Evolutionary conservation across 2,113 vertebrate species (phyloP).

Genomic region (Oxyura jamaicensis): DNA sequence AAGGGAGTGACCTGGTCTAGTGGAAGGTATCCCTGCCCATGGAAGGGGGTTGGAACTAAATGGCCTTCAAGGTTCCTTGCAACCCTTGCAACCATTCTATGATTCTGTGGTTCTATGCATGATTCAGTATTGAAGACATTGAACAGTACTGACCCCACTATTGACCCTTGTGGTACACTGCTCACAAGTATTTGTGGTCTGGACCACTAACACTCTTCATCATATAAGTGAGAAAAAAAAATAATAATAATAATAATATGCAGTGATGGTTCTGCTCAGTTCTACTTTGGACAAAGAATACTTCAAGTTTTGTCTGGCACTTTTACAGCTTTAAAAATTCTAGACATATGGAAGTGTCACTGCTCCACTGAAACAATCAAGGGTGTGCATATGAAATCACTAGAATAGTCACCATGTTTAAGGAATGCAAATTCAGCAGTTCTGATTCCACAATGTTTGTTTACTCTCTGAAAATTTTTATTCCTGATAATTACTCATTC

Average conservation of each 20-base stretch:
- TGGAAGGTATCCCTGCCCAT: not conserved
- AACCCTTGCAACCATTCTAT: not conserved
- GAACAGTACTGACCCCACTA: not conserved
- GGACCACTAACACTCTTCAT: not conserved
- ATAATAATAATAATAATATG: too few relatives aligned
- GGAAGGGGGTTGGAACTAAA: not conserved
- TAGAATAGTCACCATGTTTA: not conserved
- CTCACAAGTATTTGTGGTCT: fast-evolving
- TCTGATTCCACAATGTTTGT: not conserved
- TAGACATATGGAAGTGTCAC: not conserved
- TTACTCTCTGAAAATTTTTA: not conserved
- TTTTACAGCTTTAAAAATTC: not conserved
- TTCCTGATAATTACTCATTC: not conserved
- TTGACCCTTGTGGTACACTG: not conserved
- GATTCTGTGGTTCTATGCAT: not conserved
- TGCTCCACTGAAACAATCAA: not conserved
- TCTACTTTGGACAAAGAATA: not conserved
- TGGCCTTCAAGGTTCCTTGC: not conserved
- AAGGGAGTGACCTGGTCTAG: not conserved
- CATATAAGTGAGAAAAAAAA: not conserved
- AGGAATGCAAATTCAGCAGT: not conserved
- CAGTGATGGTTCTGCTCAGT: not conserved
- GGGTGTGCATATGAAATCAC: not conserved
- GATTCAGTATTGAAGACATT: not conserved
- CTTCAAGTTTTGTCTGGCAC: not conserved